Evolutionary conservation across 2,888 invertebrate species (phyloP), one percentile per base, ranked within the genome.

Genomic region (Acleris holmiana): DNA sequence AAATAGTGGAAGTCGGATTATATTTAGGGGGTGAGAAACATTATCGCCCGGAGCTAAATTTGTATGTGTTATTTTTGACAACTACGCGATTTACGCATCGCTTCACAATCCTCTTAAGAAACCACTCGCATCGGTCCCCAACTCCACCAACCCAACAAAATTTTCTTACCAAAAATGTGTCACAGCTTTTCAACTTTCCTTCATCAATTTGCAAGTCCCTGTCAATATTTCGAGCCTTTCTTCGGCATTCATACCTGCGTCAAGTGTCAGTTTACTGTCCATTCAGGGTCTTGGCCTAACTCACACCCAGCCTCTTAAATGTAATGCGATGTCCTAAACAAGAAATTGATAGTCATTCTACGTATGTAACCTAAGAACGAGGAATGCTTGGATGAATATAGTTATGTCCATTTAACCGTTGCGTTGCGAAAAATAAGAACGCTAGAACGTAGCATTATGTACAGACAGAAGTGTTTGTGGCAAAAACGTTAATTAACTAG

Each of bases 191-290:
- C 60, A 61, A 53, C 46, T 53, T 47, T n/a, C 63, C 53, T 19
- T 17, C 25, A 17, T 58, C 58, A 64, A 58, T 47, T 63, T 57
- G 50, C 35, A 47, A 50, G 19, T 46, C 15, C 35, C 51, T 63
- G 62, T 63, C 62, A 63, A 63, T 56, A 46, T 46, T 35, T 60
- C 40, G 40, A 35, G 40, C 19, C 19, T 44, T 44, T 40, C 51
- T 25, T 50, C 7, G 19, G 40, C 29, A 40, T 53, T 53, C 35
- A 25, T 51, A 64, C 63, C 63, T 53, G 53, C 53, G 13, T 64
- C 63, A 64, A 40, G 35, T 58, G 63, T 64, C 63, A 47, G 58
- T 40, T 58, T 64, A 64, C 40, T 50, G 53, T 53, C 57, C 17
- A 29, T 5, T 8, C 23, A 53, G 40, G 8, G 18, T 17, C 55